phyloP scores from a whole-genome alignment of 2,888 invertebrate genomes.

The Pinctada fucata region DNA sequence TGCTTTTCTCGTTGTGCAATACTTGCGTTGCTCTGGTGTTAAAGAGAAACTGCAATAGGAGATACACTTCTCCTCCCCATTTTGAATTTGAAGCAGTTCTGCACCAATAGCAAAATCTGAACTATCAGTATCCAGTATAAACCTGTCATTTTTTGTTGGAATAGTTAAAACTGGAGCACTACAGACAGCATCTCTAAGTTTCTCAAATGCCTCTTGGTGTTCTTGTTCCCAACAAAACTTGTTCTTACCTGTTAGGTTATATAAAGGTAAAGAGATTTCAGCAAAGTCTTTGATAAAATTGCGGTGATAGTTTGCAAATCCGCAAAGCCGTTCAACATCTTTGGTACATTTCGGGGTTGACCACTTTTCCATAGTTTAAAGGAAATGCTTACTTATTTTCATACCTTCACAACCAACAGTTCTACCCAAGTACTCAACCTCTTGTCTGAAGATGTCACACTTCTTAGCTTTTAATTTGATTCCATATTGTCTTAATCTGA shows the following conservation, averaged over 20 bases:
- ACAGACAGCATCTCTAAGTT: conserved; percentile 20
- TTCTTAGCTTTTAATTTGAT: no score
- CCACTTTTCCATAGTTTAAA: conserved; percentile 42
- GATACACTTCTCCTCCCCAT: conserved; percentile 41
- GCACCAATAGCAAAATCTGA: conserved; percentile 47
- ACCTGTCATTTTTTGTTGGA: conserved; percentile 31
- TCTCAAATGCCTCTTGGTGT: conserved; percentile 15
- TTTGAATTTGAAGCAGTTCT: conserved; percentile 45
- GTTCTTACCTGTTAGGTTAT: conserved; percentile 33
- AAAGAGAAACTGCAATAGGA: no score
- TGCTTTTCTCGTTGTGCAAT: conserved; percentile 49
- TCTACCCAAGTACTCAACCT: no score
- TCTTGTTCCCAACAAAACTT: not conserved
- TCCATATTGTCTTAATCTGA: no score
- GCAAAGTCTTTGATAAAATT: conserved; percentile 23
- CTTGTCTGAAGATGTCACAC: no score
- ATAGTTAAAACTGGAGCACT: conserved; percentile 36
- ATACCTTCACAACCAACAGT: no score
- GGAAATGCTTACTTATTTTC: no score
- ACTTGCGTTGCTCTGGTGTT: no score
- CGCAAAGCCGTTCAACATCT: not conserved
- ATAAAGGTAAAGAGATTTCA: conserved; percentile 33
- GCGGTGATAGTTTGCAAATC: not conserved
- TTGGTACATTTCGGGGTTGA: not conserved
- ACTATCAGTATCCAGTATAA: conserved; percentile 49